Conservation (phyloP, 2,113 vertebrate species). For the Prunella fulvescens region DNA sequence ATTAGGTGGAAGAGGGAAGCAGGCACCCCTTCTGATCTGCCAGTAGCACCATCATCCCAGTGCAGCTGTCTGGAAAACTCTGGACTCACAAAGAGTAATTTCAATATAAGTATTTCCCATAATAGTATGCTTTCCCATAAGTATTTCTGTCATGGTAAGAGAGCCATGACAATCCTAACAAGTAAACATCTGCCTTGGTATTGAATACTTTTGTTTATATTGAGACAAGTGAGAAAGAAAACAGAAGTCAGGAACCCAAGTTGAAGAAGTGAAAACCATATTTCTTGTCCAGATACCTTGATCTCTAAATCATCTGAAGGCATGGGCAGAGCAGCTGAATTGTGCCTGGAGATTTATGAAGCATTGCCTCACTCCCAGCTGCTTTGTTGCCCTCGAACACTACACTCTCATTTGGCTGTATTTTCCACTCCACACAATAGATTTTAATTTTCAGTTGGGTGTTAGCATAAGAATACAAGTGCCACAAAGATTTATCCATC, state of each 20-base stretch:
- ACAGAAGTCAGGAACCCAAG: background rate
- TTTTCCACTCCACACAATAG: background rate
- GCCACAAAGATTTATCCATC: background rate
- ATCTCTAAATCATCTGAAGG: background rate
- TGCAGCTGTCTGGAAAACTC: background rate
- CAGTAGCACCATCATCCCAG: background rate
- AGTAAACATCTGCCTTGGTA: background rate
- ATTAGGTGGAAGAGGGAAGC: background rate
- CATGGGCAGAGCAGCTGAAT: background rate
- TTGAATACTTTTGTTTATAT: background rate
- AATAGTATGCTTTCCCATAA: background rate
- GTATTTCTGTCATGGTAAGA: background rate
- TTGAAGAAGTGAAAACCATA: background rate
- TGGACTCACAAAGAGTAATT: background rate
- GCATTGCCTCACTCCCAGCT: background rate
- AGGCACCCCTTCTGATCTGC: background rate
- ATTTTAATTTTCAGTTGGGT: background rate
- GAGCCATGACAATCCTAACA: background rate
- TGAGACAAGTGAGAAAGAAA: background rate
- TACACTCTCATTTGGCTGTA: background rate
- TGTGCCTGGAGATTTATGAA: background rate
- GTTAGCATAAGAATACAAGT: rapidly evolving
- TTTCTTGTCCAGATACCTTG: background rate
- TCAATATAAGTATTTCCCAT: background rate
- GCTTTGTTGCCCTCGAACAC: background rate